Evolutionary conservation across 2,113 vertebrate genomes (phyloP).

Genomic region (Hippocampus barbouri): DNA sequence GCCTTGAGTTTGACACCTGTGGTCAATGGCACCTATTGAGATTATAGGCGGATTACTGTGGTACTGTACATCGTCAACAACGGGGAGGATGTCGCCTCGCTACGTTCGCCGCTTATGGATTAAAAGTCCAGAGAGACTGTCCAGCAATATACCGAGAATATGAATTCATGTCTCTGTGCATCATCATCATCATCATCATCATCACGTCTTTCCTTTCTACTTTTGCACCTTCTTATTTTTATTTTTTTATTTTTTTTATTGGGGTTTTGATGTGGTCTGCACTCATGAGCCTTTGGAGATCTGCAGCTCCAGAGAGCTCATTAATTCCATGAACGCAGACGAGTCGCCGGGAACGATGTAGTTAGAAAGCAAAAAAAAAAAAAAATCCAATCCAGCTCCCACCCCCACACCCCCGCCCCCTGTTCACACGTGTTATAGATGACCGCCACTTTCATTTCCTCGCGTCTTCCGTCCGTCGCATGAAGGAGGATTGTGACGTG

Average conservation of each 20-base stretch:
- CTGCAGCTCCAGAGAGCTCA: constrained; percentile 44
- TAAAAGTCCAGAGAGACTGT: neutral
- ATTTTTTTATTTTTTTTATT: neutral
- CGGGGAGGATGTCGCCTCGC: neutral
- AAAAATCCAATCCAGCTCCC: neutral
- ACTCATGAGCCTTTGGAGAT: constrained; percentile 26
- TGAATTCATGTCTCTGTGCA: neutral
- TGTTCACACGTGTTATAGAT: neutral
- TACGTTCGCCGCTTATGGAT: neutral
- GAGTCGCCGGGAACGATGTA: constrained; percentile 26
- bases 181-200: neutral
- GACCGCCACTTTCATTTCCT: neutral
- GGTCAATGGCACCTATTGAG: too few species aligned
- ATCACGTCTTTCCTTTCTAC: neutral
- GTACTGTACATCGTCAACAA: neutral
- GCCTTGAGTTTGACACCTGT: too few species aligned
- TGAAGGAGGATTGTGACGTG: neutral
- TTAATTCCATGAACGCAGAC: constrained; percentile 53
- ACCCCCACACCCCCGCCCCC: neutral
- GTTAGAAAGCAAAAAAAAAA: neutral
- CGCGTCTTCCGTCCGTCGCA: neutral
- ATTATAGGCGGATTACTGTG: too few species aligned
- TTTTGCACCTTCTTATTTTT: constrained; percentile 19
- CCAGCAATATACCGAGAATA: neutral
- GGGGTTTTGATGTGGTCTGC: constrained; percentile 17